Conservation (phyloP, 2,797 vertebrate genomes). For the Neosilurus hyrtlii region DNA sequence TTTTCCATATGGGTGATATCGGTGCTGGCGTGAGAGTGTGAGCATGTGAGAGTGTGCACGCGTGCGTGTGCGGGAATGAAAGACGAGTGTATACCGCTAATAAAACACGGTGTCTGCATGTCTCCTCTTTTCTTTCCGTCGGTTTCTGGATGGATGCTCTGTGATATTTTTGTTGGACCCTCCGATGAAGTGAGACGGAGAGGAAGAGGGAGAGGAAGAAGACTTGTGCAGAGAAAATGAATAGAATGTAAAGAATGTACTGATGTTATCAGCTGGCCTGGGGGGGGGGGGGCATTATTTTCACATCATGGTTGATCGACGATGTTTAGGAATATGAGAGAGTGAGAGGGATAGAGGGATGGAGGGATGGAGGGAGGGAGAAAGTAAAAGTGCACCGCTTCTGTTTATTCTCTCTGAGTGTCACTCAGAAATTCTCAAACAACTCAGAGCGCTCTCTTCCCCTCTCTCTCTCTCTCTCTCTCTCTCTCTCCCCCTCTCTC, state of each 20-base stretch:
- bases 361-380: too few relatives aligned
- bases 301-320: background rate
- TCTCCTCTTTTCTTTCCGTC: background rate
- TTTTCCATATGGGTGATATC: background rate
- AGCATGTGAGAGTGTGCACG: too few relatives aligned
- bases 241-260: background rate
- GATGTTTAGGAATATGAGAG: background rate
- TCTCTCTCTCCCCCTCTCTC: background rate
- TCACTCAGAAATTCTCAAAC: too few relatives aligned
- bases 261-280: background rate
- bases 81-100: conserved; percentile 13
- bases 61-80: conserved; percentile 28
- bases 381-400: background rate
- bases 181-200: too few relatives aligned
- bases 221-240: background rate
- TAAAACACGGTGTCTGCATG: conserved; percentile 3
- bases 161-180: background rate
- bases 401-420: too few relatives aligned
- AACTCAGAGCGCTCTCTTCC: background rate
- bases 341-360: too few relatives aligned
- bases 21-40: too few relatives aligned
- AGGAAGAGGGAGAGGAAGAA: background rate
- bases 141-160: conserved; percentile 9
- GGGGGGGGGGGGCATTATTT: background rate
- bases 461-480: background rate